Conservation (phyloP, 1,140 invertebrate species). For the Papilio polytes region DNA sequence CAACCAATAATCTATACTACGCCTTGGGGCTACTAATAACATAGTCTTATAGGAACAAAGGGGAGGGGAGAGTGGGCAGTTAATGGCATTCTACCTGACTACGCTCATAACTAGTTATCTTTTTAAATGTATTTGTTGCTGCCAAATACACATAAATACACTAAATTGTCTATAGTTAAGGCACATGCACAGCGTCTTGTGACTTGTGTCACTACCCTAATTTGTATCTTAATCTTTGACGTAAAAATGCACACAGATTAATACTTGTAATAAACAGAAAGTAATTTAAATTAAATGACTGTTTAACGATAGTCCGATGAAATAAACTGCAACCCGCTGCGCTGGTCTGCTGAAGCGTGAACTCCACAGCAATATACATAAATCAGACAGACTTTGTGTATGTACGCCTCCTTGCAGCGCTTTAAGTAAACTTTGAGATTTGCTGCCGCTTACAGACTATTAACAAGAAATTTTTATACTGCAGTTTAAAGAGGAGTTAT, state of each 20-base stretch:
- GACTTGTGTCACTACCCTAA: background rate
- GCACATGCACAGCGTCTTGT: background rate
- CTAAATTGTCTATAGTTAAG: no score
- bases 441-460: constrained; percentile 10
- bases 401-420: constrained; percentile 17
- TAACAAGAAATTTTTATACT: background rate
- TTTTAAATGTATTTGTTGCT: no score
- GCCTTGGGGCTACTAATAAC: no score
- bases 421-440: constrained; percentile 34
- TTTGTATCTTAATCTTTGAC: background rate
- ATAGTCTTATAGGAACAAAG: no score
- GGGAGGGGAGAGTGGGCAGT: no score
- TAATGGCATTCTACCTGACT: no score
- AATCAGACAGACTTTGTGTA: constrained; percentile 45
- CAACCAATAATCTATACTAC: no score
- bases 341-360: constrained; percentile 44
- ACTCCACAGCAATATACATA: constrained; percentile 50
- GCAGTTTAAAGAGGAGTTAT: background rate
- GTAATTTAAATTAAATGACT: background rate
- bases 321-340: constrained; percentile 20
- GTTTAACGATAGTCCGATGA: constrained; percentile 16
- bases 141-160: no score
- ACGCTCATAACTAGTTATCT: no score
- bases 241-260: background rate
- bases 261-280: background rate